Evolutionary conservation across 2,797 vertebrate genomes (phyloP).

Genomic region (Aldrovandia affinis): DNA sequence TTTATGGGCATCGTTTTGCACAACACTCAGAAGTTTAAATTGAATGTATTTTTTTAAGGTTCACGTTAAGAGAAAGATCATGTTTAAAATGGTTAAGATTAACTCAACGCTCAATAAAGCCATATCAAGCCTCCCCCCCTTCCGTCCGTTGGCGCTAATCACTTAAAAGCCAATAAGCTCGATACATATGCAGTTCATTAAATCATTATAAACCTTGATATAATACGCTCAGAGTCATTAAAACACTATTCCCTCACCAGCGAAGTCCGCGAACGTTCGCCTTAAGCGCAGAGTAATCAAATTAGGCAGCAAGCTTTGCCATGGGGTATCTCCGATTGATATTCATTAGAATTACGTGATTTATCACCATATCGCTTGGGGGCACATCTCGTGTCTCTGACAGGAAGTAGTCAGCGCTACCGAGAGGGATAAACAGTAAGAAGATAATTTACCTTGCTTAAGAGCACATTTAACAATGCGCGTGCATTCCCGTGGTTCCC

Average conservation of each 20-base stretch:
- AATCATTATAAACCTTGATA: slow-evolving; percentile 89
- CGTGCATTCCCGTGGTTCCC: background rate
- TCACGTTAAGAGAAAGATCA: background rate
- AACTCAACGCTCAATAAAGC: slow-evolving; percentile 13
- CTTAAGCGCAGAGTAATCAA: slow-evolving; percentile 92
- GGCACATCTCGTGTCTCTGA: slow-evolving; percentile 78
- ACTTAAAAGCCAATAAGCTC: slow-evolving; percentile 85
- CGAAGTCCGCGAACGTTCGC: slow-evolving; percentile 77
- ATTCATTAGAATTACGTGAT: slow-evolving; percentile 93
- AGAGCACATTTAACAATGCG: background rate
- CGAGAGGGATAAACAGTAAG: slow-evolving; percentile 56
- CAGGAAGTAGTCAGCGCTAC: slow-evolving; percentile 80
- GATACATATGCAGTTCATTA: slow-evolving; percentile 88
- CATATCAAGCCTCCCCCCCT: slow-evolving; percentile 60
- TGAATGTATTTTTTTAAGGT: background rate
- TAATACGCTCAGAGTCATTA: slow-evolving; percentile 89
- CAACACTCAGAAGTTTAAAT: background rate
- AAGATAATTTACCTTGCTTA: slow-evolving; percentile 38
- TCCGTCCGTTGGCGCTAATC: slow-evolving; percentile 87
- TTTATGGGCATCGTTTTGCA: background rate
- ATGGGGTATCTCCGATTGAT: slow-evolving; percentile 88
- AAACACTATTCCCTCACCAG: slow-evolving; percentile 80
- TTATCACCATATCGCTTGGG: slow-evolving; percentile 87
- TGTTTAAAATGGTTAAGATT: slow-evolving; percentile 70
- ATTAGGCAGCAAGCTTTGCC: slow-evolving; percentile 87